Conservation (phyloP, 2,888 invertebrate genomes). For the Rotaria socialis region DNA sequence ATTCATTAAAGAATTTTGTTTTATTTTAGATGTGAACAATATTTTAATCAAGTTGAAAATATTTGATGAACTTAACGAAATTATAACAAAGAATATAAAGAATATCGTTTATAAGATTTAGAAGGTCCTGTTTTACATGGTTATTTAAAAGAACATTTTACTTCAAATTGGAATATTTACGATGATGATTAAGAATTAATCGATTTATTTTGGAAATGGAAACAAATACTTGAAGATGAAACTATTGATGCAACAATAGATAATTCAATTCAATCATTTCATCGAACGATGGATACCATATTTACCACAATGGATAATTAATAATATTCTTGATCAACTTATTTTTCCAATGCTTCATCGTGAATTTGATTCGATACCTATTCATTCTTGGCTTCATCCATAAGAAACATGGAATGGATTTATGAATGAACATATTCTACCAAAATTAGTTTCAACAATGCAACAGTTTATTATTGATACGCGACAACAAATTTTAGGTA, state of each 20-base stretch:
- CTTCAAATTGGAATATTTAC: constrained; percentile 48
- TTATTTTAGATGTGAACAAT: constrained; percentile 21
- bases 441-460: constrained; percentile 56
- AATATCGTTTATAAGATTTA: constrained; percentile 39
- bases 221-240: constrained; percentile 60
- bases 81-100: constrained; percentile 40
- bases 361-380: constrained; percentile 81
- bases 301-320: constrained; percentile 76
- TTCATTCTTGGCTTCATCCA: constrained; percentile 93
- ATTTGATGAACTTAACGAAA: constrained; percentile 8
- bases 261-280: constrained; percentile 60
- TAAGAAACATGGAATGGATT: constrained; percentile 73
- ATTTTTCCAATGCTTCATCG: constrained; percentile 68
- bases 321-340: constrained; percentile 66
- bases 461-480: constrained; percentile 57
- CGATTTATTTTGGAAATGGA: constrained; percentile 57
- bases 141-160: constrained; percentile 28
- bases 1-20: no score
- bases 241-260: constrained; percentile 52
- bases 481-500: constrained; percentile 52
- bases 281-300: constrained; percentile 76
- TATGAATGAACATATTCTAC: constrained; percentile 69
- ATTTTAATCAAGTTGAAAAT: not conserved
- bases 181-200: constrained; percentile 67
- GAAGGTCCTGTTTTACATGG: constrained; percentile 37